These are phyloP conservation scores for Antedon mediterranea DNA, from an alignment of 53 echinoderm and acorn worm genomes.

Conservation along the genomic window DNA sequence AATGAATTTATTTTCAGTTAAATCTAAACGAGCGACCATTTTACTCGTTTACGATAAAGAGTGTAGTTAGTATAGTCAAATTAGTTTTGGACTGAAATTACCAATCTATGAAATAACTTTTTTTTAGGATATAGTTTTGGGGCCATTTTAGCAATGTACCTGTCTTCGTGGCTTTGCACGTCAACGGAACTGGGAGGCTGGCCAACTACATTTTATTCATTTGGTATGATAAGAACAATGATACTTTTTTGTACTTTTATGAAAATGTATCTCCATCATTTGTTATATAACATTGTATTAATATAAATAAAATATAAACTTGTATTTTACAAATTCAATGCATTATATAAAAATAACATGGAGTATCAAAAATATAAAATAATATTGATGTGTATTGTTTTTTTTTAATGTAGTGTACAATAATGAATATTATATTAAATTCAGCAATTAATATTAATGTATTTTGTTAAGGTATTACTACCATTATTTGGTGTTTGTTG, in stretches of 20 bases:
- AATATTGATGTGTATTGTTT: too few species aligned
- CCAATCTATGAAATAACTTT: too few species aligned
- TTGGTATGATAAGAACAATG: background rate
- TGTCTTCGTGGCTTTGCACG: background rate
- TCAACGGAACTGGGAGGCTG: background rate
- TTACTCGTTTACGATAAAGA: too few species aligned
- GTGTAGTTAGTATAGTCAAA: too few species aligned
- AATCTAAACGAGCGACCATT: too few species aligned
- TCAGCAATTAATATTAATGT: background rate
- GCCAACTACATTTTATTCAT: background rate
- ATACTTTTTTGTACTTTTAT: too few species aligned
- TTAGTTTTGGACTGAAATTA: too few species aligned
- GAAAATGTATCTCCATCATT: too few species aligned
- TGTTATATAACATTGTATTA: background rate
- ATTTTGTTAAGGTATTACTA: background rate
- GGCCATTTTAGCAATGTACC: background rate
- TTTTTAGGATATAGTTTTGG: background rate
- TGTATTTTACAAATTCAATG: too few species aligned
- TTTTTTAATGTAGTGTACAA: background rate
- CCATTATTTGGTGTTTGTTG: background rate
- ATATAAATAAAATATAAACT: background rate
- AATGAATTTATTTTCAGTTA: too few species aligned
- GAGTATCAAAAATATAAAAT: too few species aligned
- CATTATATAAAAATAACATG: too few species aligned
- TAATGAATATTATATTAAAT: background rate